Conservation (phyloP, 1,140 invertebrate genomes). For the Platyscapa corneri region DNA sequence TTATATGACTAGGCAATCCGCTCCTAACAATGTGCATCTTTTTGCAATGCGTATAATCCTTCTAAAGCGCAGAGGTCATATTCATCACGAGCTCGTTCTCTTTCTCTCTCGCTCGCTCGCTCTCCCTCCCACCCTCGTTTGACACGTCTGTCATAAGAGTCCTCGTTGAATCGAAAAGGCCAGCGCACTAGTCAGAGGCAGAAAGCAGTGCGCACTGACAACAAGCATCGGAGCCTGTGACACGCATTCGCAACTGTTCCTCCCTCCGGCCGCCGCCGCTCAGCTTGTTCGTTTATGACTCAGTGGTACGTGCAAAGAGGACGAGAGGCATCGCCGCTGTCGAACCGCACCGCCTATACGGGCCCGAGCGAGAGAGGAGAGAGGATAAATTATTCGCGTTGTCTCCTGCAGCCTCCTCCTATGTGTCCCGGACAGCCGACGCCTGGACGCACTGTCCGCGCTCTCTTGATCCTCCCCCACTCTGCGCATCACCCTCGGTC, state of each 20-base stretch:
- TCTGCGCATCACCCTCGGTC: not conserved
- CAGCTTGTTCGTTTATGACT: slow-evolving; percentile 18
- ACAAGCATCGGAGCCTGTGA: not conserved
- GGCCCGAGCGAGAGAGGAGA: slow-evolving; percentile 51
- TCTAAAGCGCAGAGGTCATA: not conserved
- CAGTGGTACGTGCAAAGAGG: slow-evolving; percentile 22
- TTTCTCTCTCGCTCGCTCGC: not conserved
- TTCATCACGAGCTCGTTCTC: not conserved
- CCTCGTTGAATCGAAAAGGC: slow-evolving; percentile 10
- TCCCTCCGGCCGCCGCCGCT: not conserved
- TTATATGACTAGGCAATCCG: not conserved
- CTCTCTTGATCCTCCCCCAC: slow-evolving; percentile 46
- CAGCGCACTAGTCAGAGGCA: slow-evolving; percentile 15
- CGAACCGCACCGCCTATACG: not conserved
- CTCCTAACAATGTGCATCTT: not conserved
- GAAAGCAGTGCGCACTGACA: not conserved
- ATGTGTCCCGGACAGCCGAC: slow-evolving; percentile 39
- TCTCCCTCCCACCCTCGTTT: too few species aligned
- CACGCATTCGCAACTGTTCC: not conserved
- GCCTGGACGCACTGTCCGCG: slow-evolving; percentile 53
- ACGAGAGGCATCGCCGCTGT: slow-evolving; percentile 32
- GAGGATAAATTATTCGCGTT: slow-evolving; percentile 71
- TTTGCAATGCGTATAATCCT: not conserved
- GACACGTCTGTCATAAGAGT: not conserved
- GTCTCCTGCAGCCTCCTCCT: slow-evolving; percentile 59